Percentiles rank a stretch among this genome's conserved stretches.
phyloP scores from a whole-genome alignment of 1,140 invertebrate genomes.

The Myzus persicae region DNA sequence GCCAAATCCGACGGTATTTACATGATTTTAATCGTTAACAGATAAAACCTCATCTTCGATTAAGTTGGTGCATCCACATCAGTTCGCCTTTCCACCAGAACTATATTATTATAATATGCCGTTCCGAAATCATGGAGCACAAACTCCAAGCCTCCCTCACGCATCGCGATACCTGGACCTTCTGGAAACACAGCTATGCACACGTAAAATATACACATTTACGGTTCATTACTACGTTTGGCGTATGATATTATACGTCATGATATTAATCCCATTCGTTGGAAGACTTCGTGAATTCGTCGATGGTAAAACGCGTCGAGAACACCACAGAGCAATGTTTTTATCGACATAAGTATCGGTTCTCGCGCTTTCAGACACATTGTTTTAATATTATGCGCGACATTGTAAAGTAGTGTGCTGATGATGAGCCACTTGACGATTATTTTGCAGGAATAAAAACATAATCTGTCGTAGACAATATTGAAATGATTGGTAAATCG shows the following conservation, averaged over 20 bases:
- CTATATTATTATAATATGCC: too few relatives aligned
- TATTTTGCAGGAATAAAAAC: neutral
- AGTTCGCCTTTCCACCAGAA: too few relatives aligned
- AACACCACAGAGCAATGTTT: too few relatives aligned
- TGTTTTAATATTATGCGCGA: neutral
- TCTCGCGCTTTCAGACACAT: neutral
- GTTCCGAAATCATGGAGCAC: too few relatives aligned
- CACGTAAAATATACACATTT: neutral
- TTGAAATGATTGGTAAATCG: neutral
- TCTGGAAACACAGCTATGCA: neutral
- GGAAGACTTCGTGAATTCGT: neutral
- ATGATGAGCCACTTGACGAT: neutral
- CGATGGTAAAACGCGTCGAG: too few relatives aligned
- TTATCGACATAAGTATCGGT: neutral
- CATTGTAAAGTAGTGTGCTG: neutral
- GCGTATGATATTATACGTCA: too few relatives aligned
- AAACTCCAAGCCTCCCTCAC: too few relatives aligned
- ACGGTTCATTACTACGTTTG: neutral
- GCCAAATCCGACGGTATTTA: too few relatives aligned
- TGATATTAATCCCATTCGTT: neutral
- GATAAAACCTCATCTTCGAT: too few relatives aligned
- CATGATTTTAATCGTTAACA: too few relatives aligned
- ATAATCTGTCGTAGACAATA: neutral
- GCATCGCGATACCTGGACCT: too few relatives aligned
- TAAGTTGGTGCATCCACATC: too few relatives aligned